Base-by-base conservation (phyloP, 2,888 invertebrate species). In the Meta bourneti region DNA sequence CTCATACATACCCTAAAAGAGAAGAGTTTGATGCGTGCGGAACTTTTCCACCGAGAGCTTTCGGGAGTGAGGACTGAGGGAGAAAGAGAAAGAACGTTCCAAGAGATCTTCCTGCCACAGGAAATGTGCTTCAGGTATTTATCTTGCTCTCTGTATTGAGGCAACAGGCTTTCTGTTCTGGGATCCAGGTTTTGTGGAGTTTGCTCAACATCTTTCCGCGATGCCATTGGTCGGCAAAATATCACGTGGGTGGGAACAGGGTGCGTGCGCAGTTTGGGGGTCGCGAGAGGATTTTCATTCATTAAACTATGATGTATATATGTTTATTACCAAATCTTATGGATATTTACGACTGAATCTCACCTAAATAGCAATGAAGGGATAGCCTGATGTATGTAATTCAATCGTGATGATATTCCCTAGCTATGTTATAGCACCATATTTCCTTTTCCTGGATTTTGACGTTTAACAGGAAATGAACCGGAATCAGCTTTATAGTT, bases 111-210 rank as follows among this genome's bases (percentile, higher is more conserved):
- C 86, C 86, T 20, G 78, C 78, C 69, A 86, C 49, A 6, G 87
- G 79, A 80, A 80, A 80, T 79, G 61, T 34, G 48, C 70, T 70
- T 51, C 78, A 69, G 86, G 51, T 77, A 48, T 78, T 78, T 78
- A 51, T 86, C 86, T 79, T 54, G 71, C 72, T 79, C 80, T 80
- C 79, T 80, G 80, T 86, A 86, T 70, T 83, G 82, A 54, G 87
- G 80, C 87, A 87, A 87, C 87, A 87, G 87, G 87, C 87, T 19
- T 48, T 87, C 87, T n/a, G 54, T 79, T 79, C 52, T 51, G 54
- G 72, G 20, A 74, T 71, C 77, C 86, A 49, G 86, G 77, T 87
- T 79, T 79, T 87, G 87, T 80, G 79, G 87, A 87, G 79, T 87
- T 87, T 71, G 87, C 87, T 49, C 80, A 87, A 87, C 79, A 87